Conservation (phyloP, 92 coral and sea anemone genomes). For the Pocillopora grandis region DNA sequence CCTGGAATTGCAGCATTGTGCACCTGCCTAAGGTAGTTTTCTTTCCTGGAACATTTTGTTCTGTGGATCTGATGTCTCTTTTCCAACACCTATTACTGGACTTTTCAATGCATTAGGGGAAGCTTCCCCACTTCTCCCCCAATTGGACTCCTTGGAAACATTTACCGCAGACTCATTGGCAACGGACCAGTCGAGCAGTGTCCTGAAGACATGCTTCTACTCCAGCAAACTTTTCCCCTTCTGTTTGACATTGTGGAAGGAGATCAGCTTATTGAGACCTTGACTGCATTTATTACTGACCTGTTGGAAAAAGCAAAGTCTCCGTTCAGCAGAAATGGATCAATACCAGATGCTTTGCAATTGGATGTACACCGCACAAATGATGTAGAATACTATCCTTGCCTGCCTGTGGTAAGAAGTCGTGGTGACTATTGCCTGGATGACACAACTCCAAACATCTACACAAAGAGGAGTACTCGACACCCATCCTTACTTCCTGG, state of each 20-base stretch:
- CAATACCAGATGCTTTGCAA: background rate
- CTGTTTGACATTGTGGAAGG: constrained; percentile 15
- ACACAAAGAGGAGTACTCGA: too few species aligned
- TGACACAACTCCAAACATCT: too few species aligned
- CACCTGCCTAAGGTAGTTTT: constrained; percentile 26
- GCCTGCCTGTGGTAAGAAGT: too few species aligned
- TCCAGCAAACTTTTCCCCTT: constrained; percentile 20
- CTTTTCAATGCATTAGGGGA: constrained; percentile 19
- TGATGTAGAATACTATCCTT: constrained; percentile 13
- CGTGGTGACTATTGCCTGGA: too few species aligned
- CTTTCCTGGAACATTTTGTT: constrained; percentile 28
- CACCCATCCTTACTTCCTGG: too few species aligned
- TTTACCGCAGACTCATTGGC: constrained; percentile 19
- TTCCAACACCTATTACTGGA: constrained; percentile 25
- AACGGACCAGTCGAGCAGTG: constrained; percentile 41
- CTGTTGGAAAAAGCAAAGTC: constrained; percentile 37
- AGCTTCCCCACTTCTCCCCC: constrained; percentile 37
- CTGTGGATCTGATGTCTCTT: constrained; percentile 37
- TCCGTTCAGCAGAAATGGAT: constrained; percentile 10
- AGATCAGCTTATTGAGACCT: constrained; percentile 5
- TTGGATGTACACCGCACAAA: background rate
- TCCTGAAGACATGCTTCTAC: constrained; percentile 34
- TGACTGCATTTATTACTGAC: constrained; percentile 16
- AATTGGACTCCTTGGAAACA: background rate
- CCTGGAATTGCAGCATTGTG: constrained; percentile 19